Conservation (phyloP, 1,140 invertebrate genomes). For the Drosophila nigrodunni region DNA sequence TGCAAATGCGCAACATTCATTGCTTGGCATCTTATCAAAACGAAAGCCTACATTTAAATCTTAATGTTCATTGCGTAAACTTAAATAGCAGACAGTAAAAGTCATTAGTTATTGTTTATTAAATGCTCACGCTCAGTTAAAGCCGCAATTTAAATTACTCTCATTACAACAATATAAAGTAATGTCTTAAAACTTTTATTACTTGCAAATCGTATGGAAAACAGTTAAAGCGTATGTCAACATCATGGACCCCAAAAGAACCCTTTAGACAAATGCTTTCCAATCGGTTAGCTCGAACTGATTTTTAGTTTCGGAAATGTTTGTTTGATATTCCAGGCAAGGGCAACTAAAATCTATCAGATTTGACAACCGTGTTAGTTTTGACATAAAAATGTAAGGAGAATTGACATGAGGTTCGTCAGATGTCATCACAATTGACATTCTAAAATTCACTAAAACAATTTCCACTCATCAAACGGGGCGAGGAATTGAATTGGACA, state of each 20-base stretch:
- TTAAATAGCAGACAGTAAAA: conserved; percentile 7
- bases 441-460: conserved; percentile 62
- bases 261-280: no score
- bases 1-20: conserved; percentile 47
- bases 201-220: no score
- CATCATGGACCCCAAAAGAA: no score
- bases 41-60: conserved; percentile 30
- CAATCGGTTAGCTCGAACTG: no score
- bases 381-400: background rate
- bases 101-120: background rate
- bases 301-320: no score
- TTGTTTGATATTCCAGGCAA: no score
- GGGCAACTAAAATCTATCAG: background rate
- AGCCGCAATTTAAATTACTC: background rate
- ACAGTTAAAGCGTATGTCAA: no score
- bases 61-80: conserved; percentile 8
- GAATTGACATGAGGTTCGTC: background rate
- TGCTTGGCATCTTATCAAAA: conserved; percentile 59
- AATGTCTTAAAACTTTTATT: no score
- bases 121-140: conserved; percentile 61
- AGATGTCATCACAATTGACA: conserved; percentile 46
- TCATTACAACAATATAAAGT: background rate
- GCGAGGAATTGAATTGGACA: conserved; percentile 6
- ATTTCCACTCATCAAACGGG: conserved; percentile 43
- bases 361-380: background rate